Percentiles rank a stretch among this genome's conserved stretches.
Conservation (phyloP, 2,888 invertebrate species). For the Esperia sulphurella region DNA sequence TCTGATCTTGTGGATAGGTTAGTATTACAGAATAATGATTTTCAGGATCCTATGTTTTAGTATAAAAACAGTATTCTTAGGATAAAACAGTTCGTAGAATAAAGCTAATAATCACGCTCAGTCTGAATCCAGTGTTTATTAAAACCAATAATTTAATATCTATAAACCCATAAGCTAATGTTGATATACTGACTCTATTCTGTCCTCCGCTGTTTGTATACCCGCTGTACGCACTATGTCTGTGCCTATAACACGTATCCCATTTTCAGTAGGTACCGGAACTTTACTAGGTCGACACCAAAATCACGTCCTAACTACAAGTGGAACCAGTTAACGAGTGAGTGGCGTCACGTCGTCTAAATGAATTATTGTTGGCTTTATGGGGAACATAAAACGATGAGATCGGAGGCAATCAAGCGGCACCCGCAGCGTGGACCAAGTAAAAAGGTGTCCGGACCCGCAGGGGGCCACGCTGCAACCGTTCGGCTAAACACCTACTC, state of each 20-base stretch:
- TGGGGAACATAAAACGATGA: slow-evolving; percentile 76
- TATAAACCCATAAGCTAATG: no score
- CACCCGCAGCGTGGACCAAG: slow-evolving; percentile 69
- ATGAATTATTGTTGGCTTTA: slow-evolving; percentile 79
- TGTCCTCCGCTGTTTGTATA: no score
- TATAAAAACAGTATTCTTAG: no score
- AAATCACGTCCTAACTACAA: slow-evolving; percentile 51
- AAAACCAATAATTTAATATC: no score
- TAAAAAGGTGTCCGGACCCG: slow-evolving; percentile 71
- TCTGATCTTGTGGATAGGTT: no score
- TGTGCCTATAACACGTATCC: not conserved
- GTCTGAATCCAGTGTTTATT: no score
- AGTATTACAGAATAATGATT: no score
- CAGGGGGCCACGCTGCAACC: slow-evolving; percentile 60
- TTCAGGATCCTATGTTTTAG: no score
- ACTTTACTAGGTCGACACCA: slow-evolving; percentile 22
- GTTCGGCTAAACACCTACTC: slow-evolving; percentile 65
- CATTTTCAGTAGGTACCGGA: slow-evolving; percentile 25
- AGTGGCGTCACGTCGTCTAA: slow-evolving; percentile 78
- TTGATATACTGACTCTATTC: no score
- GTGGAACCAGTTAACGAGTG: slow-evolving; percentile 70
- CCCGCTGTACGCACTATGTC: no score
- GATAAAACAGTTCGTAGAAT: no score
- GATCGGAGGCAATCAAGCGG: slow-evolving; percentile 77
- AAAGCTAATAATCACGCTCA: no score